These are phyloP conservation scores for Perca flavescens DNA, from an alignment of 2,113 vertebrate genomes.

Conservation along the genomic window DNA sequence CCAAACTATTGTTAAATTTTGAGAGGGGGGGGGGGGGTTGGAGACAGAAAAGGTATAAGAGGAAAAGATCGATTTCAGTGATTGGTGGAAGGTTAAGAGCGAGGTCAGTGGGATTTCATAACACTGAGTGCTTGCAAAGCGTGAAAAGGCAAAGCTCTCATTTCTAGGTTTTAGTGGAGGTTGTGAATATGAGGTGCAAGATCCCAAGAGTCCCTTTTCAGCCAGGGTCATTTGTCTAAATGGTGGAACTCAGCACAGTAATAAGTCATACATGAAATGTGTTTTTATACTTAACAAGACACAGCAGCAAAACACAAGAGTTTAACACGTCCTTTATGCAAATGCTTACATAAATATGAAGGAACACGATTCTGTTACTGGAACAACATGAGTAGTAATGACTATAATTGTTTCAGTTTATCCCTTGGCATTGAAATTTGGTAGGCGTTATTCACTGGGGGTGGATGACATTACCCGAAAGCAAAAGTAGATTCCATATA, in stretches of 20 bases:
- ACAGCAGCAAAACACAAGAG: constrained; percentile 42
- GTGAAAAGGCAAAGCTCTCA: constrained; percentile 44
- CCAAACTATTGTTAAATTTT: too few species aligned
- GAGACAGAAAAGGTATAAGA: not conserved
- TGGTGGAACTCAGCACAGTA: constrained; percentile 45
- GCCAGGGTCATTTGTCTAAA: constrained; percentile 54
- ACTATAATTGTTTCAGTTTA: constrained; percentile 44
- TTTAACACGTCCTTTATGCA: constrained; percentile 28
- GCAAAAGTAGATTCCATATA: constrained; percentile 14
- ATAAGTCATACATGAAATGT: constrained; percentile 66
- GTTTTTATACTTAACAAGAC: constrained; percentile 42
- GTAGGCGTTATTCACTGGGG: constrained; percentile 18
- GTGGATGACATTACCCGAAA: constrained; percentile 11
- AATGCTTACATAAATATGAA: constrained; percentile 46
- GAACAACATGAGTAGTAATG: constrained; percentile 48
- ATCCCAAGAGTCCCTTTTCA: constrained; percentile 55
- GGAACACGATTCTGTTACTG: constrained; percentile 30
- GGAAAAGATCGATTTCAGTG: constrained; percentile 51
- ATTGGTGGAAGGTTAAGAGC: constrained; percentile 41
- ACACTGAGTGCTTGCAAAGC: constrained; percentile 24
- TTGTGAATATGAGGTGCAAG: constrained; percentile 44
- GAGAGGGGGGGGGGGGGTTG: not conserved
- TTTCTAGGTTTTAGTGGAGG: constrained; percentile 38
- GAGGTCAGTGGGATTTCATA: constrained; percentile 56
- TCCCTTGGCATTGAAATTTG: not conserved